Evolutionary conservation across 2,797 vertebrate species (phyloP), one percentile per base, ranked within the genome.

Genomic region (Anisognathus igniventris): DNA sequence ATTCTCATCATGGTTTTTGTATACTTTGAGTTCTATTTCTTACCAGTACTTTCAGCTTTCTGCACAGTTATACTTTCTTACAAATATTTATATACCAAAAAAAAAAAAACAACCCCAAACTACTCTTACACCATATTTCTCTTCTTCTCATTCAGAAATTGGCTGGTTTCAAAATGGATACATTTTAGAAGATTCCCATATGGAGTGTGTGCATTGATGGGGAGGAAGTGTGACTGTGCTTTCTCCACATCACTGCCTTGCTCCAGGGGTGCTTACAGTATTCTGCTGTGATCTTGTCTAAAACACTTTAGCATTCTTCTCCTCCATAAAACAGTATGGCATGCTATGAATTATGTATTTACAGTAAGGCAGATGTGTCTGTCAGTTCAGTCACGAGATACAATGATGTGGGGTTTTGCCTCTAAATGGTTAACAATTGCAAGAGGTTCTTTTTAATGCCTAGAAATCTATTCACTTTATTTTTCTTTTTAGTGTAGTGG

Each of bases 371-470:
- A 81, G 28, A 64, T 14, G 5, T 2, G 10, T 54, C 60, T 77
- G 1, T 72, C 33, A 11, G 27, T 35, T 88, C 67, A 84, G n/a
- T 35, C 61, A 65, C 6, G 18, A 83, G 73, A 48, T 45, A 44
- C 0, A 12, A 14, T 33, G 12, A 35, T 88, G n/a, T 66, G 39
- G 18, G 51, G 82, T 86, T 80, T 86, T 67, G 28, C 70, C 50
- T 92, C 13, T 67, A 71, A 94, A 39, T 62, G 47, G 64, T 96
- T 96, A 91, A 95, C 64, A 60, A 70, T 72, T 94, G 66, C 40
- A 76, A 79, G 77, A 88, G n/a, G 35, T 61, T 57, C 12, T 88
- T 88, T 84, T 81, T 73, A 92, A 60, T 79, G 56, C 23, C 31
- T 73, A 47, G 35, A 31, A 27, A 40, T 93, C 79, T 76, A 14